phyloP scores from a whole-genome alignment of 2,888 invertebrate genomes.

The Seira sanloemensis region DNA sequence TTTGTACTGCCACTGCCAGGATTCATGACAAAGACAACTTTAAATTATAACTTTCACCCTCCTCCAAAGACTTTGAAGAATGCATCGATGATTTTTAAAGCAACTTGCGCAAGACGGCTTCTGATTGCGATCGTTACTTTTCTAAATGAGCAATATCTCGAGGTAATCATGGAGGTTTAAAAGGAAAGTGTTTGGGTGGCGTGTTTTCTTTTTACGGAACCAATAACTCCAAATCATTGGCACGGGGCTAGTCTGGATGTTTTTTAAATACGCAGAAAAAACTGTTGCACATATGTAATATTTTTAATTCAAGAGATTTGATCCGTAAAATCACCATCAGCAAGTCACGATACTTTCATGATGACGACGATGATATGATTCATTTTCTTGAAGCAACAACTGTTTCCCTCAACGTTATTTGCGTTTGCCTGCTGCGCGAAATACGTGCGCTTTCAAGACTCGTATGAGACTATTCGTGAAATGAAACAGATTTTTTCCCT shows the following conservation, averaged over 20 bases:
- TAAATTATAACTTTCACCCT: no score
- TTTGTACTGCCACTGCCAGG: no score
- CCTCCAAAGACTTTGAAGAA: no score
- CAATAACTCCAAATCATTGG: no score
- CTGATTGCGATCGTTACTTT: no score
- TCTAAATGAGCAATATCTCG: no score
- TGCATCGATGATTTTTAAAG: no score
- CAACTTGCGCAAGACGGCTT: no score
- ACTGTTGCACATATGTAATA: not conserved
- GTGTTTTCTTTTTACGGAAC: constrained; percentile 15
- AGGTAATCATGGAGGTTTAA: constrained; percentile 28
- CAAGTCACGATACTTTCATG: not conserved
- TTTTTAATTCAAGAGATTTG: not conserved
- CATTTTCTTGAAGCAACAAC: not conserved
- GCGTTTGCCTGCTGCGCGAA: not conserved
- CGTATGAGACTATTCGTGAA: no score
- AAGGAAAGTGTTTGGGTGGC: not conserved
- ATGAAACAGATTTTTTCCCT: not conserved
- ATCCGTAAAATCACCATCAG: constrained; percentile 19
- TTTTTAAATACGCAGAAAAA: not conserved
- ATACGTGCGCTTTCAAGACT: not conserved
- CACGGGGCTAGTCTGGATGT: not conserved
- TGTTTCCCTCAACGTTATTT: not conserved
- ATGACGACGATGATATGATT: constrained; percentile 33
- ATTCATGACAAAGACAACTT: no score